These are phyloP conservation scores for Esox lucius DNA, from an alignment of 2,797 vertebrate genomes.

Conservation along the genomic window DNA sequence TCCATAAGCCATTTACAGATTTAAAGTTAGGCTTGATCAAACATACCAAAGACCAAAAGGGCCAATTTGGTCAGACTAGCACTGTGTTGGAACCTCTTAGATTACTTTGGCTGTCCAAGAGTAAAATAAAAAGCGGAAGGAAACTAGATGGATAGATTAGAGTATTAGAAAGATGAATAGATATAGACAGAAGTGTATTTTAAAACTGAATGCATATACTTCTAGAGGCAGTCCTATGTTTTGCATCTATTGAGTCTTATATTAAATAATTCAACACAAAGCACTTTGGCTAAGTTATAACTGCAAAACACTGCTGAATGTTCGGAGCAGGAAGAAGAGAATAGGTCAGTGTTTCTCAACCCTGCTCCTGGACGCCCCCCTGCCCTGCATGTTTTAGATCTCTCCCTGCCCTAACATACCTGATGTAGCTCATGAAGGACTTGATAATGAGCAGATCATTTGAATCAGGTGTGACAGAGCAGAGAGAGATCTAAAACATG, in stretches of 20 bases:
- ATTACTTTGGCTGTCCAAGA: too few species aligned
- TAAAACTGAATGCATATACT: not conserved
- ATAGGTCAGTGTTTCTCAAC: not conserved
- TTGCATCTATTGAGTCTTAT: not conserved
- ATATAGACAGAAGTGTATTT: not conserved
- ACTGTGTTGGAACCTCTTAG: not conserved
- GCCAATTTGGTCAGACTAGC: not conserved
- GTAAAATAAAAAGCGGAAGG: too few species aligned
- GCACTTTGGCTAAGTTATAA: not conserved
- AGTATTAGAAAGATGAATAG: not conserved
- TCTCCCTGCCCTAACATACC: too few species aligned
- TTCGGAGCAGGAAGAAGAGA: not conserved
- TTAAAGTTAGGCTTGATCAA: not conserved
- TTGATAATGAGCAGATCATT: too few species aligned
- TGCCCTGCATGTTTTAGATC: too few species aligned
- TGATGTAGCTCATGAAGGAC: too few species aligned
- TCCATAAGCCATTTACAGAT: not conserved
- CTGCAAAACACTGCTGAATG: not conserved
- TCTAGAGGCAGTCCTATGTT: not conserved
- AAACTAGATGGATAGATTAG: too few species aligned
- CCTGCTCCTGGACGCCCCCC: too few species aligned
- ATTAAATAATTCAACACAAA: not conserved
- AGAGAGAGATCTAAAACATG: too few species aligned
- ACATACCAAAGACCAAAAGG: not conserved
- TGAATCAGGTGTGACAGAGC: too few species aligned